Base-by-base conservation (phyloP, 2,888 invertebrate species). In the Unio pictorum region DNA sequence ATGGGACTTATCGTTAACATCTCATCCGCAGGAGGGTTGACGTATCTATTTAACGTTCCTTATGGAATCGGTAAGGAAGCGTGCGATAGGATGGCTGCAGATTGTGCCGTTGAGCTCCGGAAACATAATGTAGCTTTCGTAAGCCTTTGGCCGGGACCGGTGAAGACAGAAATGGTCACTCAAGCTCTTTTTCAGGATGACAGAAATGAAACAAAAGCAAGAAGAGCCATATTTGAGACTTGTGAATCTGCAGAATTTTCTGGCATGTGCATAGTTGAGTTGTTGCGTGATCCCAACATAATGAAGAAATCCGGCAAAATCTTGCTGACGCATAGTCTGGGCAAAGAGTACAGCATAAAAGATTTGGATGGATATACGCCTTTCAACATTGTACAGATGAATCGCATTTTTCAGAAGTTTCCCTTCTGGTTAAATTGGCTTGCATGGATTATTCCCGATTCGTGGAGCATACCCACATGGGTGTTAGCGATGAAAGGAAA, bases 61-160 rank as follows among this genome's bases (percentile, higher is more conserved):
- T 91, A 91, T 75, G 91, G 91, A 2, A 83, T 90, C 23, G 91
- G 91, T 17, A 91, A 91, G 74, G 88, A 85, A 56, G 91, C 90
- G 82, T 81, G 84, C 64, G 91, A 91, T 74, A 81, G 91, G 30
- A 90, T 91, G 91, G 89, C 91, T 0, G 89, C 87, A 0, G 91
- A 91, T 75, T 90, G 90, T 78, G 91, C 86, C 0, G 58, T 82
- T 23, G 91, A 91, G 71, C 80, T 91, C 55, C 74, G 78, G 60
- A 84, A 87, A 57, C 78, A 88, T 61, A 84, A 87, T 64, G 89
- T 91, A 8, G 85, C 90, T 8, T 86, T 79, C 60, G 80, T 91
- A 5, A 89, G 89, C 61, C 78, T 91, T 5, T 91, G 91, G 90
- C 91, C 91, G 0, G 91, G 91, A 55, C 83, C 89, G 15, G 91